These are phyloP conservation scores for Peromyscus polionotus DNA, from an alignment of 2,113 vertebrate genomes.

Conservation along the genomic window DNA sequence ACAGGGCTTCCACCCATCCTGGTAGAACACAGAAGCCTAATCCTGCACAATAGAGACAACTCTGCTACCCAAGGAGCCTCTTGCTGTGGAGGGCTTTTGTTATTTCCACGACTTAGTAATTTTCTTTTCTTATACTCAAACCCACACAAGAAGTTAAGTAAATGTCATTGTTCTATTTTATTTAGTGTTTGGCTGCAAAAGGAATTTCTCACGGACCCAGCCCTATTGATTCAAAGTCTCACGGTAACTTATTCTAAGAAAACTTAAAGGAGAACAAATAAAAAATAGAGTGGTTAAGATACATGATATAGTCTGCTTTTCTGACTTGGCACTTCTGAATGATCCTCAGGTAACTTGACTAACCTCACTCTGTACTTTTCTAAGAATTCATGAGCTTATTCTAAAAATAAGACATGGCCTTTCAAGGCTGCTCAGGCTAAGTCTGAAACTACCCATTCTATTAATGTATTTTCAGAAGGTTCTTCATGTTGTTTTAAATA, in stretches of 20 bases:
- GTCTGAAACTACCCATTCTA: slow-evolving; percentile 54
- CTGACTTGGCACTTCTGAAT: not conserved
- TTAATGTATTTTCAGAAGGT: slow-evolving; percentile 30
- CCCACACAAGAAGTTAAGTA: slow-evolving; percentile 6
- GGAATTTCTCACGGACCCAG: not conserved
- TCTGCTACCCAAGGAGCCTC: not conserved
- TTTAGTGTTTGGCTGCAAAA: not conserved
- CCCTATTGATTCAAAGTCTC: slow-evolving; percentile 22
- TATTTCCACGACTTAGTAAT: slow-evolving; percentile 1
- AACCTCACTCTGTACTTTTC: slow-evolving; percentile 54
- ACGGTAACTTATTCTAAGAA: slow-evolving; percentile 21
- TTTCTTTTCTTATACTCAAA: slow-evolving; percentile 36
- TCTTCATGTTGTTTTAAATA: slow-evolving; percentile 55
- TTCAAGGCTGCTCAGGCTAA: slow-evolving; percentile 53
- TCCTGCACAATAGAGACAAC: not conserved
- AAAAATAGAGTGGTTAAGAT: not conserved
- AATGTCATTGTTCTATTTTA: not conserved
- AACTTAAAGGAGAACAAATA: slow-evolving; percentile 58
- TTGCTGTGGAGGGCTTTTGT: not conserved
- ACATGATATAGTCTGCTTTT: not conserved
- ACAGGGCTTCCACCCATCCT: not conserved
- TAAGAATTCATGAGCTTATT: slow-evolving; percentile 77
- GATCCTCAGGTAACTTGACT: slow-evolving; percentile 45
- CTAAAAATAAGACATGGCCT: slow-evolving; percentile 68
- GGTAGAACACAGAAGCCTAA: not conserved